These are phyloP conservation scores for Falco rusticolus DNA, from an alignment of 2,797 vertebrate species.

Conservation along the genomic window DNA sequence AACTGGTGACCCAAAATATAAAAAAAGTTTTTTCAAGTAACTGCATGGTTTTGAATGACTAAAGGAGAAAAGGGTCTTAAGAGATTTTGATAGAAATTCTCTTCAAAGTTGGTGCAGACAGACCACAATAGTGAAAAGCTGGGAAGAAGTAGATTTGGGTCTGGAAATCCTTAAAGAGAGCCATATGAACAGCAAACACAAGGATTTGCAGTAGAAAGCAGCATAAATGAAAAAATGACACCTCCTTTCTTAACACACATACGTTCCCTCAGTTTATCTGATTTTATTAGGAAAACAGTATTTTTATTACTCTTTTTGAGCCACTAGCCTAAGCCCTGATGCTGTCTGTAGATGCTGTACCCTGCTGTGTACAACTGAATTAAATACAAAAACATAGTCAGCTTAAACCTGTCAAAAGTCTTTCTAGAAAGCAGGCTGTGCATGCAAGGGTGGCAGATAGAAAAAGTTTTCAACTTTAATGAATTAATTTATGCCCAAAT, in stretches of 20 bases:
- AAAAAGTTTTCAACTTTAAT: background rate
- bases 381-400: background rate
- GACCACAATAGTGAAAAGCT: background rate
- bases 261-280: background rate
- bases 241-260: background rate
- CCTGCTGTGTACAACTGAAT: background rate
- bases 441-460: background rate
- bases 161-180: background rate
- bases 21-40: background rate
- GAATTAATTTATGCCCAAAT: background rate
- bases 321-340: background rate
- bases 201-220: background rate
- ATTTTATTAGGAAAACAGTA: background rate
- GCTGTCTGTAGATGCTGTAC: background rate
- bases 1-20: background rate
- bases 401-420: conserved; percentile 10
- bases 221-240: background rate
- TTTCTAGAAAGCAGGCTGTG: background rate
- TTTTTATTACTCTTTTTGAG: background rate
- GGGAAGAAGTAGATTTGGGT: background rate
- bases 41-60: background rate
- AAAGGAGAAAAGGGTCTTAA: background rate
- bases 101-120: background rate
- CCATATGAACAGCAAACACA: background rate
- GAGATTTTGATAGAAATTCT: background rate